These are phyloP conservation scores for Leptinotarsa undecemlineata DNA, from an alignment of 1,140 invertebrate genomes.

Conservation along the genomic window DNA sequence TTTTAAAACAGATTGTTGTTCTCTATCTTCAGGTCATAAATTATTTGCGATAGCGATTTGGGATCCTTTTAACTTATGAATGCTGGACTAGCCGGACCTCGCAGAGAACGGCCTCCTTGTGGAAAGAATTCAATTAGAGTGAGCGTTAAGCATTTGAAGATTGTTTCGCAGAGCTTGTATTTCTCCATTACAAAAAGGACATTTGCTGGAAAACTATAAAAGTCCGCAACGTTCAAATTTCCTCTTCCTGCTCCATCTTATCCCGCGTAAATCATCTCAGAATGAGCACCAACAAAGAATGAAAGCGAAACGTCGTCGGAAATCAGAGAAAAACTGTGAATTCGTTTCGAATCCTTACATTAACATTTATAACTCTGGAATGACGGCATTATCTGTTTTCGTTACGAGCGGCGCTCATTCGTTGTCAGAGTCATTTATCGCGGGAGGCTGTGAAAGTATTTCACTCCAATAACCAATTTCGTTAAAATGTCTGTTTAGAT, in stretches of 20 bases:
- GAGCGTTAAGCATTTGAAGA: no score
- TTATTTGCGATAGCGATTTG: no score
- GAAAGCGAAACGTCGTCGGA: not conserved
- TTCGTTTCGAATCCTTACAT: constrained; percentile 2
- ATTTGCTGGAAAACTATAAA: no score
- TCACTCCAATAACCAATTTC: constrained; percentile 26
- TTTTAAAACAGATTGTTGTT: no score
- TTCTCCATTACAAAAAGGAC: no score
- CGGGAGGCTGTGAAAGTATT: constrained; percentile 12
- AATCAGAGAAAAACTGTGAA: not conserved
- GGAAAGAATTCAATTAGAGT: no score
- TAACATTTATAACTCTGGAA: not conserved
- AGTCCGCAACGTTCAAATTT: no score
- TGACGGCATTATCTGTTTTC: constrained; percentile 17
- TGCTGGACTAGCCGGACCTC: no score
- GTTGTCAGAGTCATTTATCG: constrained; percentile 13
- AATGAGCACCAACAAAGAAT: not conserved
- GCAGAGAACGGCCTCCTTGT: no score
- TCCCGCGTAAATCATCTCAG: not conserved
- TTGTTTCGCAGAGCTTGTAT: no score
- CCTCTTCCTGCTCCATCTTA: not conserved
- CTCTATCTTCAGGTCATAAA: no score
- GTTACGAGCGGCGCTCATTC: not conserved
- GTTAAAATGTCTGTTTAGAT: constrained; percentile 19
- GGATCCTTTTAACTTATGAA: no score